phyloP scores from a whole-genome alignment of 2,888 invertebrate species.

The Blastobasis adustella region DNA sequence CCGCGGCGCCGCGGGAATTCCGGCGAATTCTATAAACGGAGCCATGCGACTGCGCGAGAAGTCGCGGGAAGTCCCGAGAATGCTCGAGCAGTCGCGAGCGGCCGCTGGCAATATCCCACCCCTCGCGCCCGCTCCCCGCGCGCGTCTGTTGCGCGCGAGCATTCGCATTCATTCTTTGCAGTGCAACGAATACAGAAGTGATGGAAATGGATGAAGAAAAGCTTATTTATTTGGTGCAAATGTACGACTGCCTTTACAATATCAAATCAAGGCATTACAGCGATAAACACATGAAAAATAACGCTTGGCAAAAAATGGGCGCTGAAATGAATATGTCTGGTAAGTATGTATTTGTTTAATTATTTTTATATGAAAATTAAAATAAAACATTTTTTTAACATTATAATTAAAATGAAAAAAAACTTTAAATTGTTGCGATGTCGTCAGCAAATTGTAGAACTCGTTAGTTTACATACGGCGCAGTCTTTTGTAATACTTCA shows the following conservation, averaged over 20 bases:
- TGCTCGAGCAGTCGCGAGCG: constrained; percentile 11
- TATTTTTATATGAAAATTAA: constrained; percentile 1
- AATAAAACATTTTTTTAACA: background rate
- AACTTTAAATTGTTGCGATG: background rate
- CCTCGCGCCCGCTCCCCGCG: background rate
- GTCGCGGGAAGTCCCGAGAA: constrained; percentile 10
- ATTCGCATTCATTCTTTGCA: constrained; percentile 8
- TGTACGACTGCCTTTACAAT: constrained; percentile 12
- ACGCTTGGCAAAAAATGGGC: constrained; percentile 8
- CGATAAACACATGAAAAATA: constrained; percentile 7
- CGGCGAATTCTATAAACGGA: constrained; percentile 5
- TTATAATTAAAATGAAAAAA: constrained; percentile 1
- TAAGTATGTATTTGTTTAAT: constrained; percentile 5
- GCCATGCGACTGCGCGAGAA: constrained; percentile 6
- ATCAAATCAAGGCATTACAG: constrained; percentile 11
- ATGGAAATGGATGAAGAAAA: constrained; percentile 12
- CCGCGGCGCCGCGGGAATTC: constrained; percentile 6
- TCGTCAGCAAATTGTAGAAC: constrained; percentile 1
- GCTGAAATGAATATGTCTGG: constrained; percentile 5
- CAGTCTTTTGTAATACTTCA: constrained; percentile 2
- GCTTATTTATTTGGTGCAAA: constrained; percentile 13
- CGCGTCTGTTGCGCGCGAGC: constrained; percentile 4
- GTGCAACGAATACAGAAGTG: constrained; percentile 11
- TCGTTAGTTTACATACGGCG: constrained; percentile 1
- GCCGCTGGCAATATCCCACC: constrained; percentile 9